Percentiles rank a stretch among this genome's conserved stretches.
phyloP scores from a whole-genome alignment of 1,140 invertebrate genomes.

The Tachypleus tridentatus region DNA sequence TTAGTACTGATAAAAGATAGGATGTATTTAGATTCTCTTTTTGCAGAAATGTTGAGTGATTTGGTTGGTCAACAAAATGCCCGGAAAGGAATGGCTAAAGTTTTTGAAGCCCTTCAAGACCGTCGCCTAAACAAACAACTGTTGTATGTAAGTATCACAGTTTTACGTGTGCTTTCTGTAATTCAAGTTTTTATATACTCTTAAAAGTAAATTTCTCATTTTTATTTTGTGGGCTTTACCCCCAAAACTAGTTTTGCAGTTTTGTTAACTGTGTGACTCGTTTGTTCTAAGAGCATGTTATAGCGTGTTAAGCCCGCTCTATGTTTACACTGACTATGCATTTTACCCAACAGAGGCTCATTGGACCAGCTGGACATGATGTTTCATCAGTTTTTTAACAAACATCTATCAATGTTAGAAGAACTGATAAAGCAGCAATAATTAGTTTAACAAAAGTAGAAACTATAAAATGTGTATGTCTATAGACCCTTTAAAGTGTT shows the following conservation, averaged over 20 bases:
- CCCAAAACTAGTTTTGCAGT: neutral
- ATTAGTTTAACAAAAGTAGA: too few relatives aligned
- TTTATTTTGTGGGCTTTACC: neutral
- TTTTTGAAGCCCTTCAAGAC: slow-evolving; percentile 77
- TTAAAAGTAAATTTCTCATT: neutral
- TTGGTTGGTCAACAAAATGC: slow-evolving; percentile 74
- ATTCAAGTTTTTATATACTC: neutral
- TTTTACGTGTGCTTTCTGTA: neutral
- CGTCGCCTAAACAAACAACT: slow-evolving; percentile 77
- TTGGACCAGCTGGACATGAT: too few relatives aligned
- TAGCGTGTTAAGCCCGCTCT: too few relatives aligned
- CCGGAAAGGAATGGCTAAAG: slow-evolving; percentile 63
- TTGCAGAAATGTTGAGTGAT: slow-evolving; percentile 56
- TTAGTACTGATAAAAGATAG: neutral
- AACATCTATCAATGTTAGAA: too few relatives aligned
- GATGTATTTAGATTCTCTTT: neutral
- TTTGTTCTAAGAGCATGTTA: too few relatives aligned
- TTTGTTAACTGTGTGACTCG: too few relatives aligned
- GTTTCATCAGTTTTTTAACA: too few relatives aligned
- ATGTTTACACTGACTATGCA: too few relatives aligned
- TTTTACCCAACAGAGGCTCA: too few relatives aligned
- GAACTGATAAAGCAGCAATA: too few relatives aligned
- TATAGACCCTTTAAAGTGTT: too few relatives aligned
- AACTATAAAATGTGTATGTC: too few relatives aligned
- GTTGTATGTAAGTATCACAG: slow-evolving; percentile 59